Evolutionary conservation across 2,113 vertebrate genomes (phyloP), one percentile per base, ranked within the genome.

Genomic region (Urocolius indicus): DNA sequence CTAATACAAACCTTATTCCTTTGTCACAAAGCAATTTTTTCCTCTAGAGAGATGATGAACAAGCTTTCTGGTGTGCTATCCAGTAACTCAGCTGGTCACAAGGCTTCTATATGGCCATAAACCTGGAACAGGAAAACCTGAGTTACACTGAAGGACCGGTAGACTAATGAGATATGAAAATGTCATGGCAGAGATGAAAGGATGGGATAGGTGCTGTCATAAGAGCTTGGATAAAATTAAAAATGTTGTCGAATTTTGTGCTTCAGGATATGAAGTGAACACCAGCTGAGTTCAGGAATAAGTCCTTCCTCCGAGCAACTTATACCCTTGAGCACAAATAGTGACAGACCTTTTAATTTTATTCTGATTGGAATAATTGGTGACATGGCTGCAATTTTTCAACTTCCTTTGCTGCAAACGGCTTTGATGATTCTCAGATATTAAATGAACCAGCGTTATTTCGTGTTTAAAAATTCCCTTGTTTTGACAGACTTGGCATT

Each of bases 221-320:
- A 93, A 76, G 24, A 88, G 43, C 36, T 45, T 29, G 26, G 38
- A 85, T 80, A 91, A 93, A 89, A 91, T 91, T 76, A 73, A 83
- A 93, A 85, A 3, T 55, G 27, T 34, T 76, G 69, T 59, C 62
- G 58, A 87, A 93, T 49, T 62, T 57, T 5, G 2, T 75, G 36
- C 45, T 87, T 72, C 26, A 75, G 41, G 52, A 45, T 54, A 65
- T 41, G 18, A 89, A 78, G 21, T 26, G 78, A 93, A n/a, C 29
- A 73, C 22, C 36, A 48, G 11, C 29, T 83, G 74, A 73, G 38
- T 26, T 84, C 84, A 87, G 54, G 65, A 95, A 48, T 43, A 82
- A 76, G n/a, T 81, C 8, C 45, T 77, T 87, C 61, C 65, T 84
- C 52, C 84, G 58, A 58, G 43, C 6, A 29, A 8, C 0, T 5